These are phyloP conservation scores for Aspidiotus destructor DNA, from an alignment of 2,888 invertebrate species.

Conservation along the genomic window DNA sequence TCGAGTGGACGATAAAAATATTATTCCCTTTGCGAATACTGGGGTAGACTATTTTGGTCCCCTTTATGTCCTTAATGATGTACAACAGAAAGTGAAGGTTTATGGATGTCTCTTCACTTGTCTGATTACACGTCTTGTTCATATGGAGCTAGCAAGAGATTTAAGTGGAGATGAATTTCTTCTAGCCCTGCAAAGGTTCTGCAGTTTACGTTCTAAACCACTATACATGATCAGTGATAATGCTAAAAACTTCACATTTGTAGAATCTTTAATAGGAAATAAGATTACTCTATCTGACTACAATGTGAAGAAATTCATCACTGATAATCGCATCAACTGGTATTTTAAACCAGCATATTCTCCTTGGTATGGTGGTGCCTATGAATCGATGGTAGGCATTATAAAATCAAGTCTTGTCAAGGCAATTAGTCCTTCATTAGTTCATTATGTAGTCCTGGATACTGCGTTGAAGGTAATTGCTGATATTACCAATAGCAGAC, in stretches of 20 bases:
- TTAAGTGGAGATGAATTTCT: slow-evolving; percentile 5
- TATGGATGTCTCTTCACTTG: slow-evolving; percentile 6
- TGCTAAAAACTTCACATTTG: slow-evolving; percentile 6
- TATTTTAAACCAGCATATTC: slow-evolving; percentile 10
- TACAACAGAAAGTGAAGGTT: background rate
- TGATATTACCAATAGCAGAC: background rate
- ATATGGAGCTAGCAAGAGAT: background rate
- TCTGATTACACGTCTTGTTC: slow-evolving; percentile 9
- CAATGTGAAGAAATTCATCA: background rate
- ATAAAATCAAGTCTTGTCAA: background rate
- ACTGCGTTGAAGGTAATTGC: background rate
- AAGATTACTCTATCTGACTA: background rate
- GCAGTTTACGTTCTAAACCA: background rate
- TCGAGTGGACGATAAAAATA: background rate
- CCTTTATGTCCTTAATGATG: background rate
- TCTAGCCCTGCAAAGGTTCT: background rate
- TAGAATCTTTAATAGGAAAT: background rate
- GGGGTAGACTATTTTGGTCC: slow-evolving; percentile 6
- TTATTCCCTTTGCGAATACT: background rate
- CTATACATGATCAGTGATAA: slow-evolving; percentile 2
- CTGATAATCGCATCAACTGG: slow-evolving; percentile 1
- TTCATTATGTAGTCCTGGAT: background rate
- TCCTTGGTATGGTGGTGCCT: slow-evolving; percentile 14
- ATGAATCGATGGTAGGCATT: background rate
- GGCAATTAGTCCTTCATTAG: background rate